Evolutionary conservation across 37 sponge, comb jelly and placozoan genomes (phyloP), one percentile per base, ranked within the genome.

Genomic region (Spongia lamella): DNA sequence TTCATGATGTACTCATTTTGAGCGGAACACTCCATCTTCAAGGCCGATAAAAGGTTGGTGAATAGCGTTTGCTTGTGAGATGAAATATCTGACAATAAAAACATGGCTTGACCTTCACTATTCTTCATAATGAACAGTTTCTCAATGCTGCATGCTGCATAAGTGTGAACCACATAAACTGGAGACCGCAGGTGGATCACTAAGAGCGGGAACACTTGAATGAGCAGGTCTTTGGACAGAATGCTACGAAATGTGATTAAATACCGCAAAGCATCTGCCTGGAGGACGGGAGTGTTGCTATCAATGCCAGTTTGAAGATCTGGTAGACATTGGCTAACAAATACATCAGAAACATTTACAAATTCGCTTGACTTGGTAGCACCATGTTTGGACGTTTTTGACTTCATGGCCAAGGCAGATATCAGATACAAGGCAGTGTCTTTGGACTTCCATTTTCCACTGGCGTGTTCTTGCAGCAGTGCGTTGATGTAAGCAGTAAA

Each of bases 1-100:
- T 96, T 96, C 97, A 96, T 96, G 53, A 75, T 82, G 52, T 96
- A 96, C 75, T 98, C 99, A 77, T 95, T 98, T 77, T 85, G 80
- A 24, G 80, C 77, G 6, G 91, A 93, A 21, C 96, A 88, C 38
- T 71, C 82, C 27, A 84, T 53, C 49, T 75, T 77, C 22, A 98
- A 82, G 15, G 77, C 57, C 7, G 36, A 52, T 56, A 98, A 86
- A 40, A 98, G 67, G 68, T 88, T 88, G 22, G 75, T 61, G 1
- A 95, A 61, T 6, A 98, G 53, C 6, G 65, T 35, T 64, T 80
- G 81, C 20, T 86, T 57, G 55, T 72, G 80, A 11, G 99, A 84
- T 47, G 87, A 65, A n/a, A 98, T 31, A 34, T 85, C 86, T 24
- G 56, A 43, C 1, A 78, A 33, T 17, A 17, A 39, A 16, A 90